Evolutionary conservation across 2,888 invertebrate species (phyloP), one percentile per base, ranked within the genome.

Genomic region (Harpagoxenus sublaevis): DNA sequence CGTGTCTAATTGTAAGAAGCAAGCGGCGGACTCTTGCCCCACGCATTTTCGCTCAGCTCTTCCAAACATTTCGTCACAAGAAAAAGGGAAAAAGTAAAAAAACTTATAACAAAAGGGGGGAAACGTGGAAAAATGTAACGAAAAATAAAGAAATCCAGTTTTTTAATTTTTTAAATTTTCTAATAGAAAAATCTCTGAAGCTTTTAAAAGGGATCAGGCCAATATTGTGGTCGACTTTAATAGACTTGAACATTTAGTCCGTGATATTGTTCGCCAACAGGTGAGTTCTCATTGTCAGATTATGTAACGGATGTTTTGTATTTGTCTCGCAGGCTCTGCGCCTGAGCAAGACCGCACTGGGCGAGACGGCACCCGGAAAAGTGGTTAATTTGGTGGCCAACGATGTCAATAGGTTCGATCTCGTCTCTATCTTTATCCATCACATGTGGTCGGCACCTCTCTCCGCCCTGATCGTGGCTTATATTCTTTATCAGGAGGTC

Each of bases 351-450:
- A 96, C 96, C 0, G 97, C 98, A 0, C 94, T 98, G 57, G 97
- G 97, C 0, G 97, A 98, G 92, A 98, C 98, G 0, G 97, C 98
- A 31, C 95, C 95, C 0, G 95, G 95, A 8, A 95, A 95, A 90
- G 93, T 95, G 8, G 95, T 95, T 10, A 95, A 95, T 92, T 92
- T 95, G 51, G 92, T 94, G 74, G 99, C 99, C 0, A 99, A 99
- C 93, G 99, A 99, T 95, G 99, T 99, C 31, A 98, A 98, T 94
- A 97, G 99, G 87, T 98, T 99, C 94, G 99, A 99, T 95, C 96
- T 98, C 94, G 98, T 98, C 15, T 97, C 98, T 89, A 97, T 99
- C 86, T 98, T 98, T 94, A 96, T 98, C 12, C 98, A 99, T 95
- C 98, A 98, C 95, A 97, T 99, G 95, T 98, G 99, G 98, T 96